Conservation (phyloP, 92 coral and sea anemone species). For the Siderastrea radians region DNA sequence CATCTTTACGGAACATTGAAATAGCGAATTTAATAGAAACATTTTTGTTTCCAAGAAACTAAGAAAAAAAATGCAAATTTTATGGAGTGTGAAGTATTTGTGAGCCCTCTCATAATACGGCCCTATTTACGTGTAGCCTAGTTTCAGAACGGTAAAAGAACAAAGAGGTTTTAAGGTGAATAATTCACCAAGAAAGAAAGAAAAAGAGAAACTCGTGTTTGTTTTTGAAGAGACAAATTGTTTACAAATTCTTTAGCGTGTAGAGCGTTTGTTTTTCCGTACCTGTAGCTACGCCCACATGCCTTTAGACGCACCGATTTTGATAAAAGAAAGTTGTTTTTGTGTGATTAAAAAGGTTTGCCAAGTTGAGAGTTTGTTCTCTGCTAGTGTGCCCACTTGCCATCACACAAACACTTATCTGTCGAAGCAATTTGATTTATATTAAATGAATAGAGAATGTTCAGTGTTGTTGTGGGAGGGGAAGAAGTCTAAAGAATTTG, state of each 20-base stretch:
- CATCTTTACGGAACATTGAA: too few species aligned
- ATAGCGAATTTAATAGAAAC: too few species aligned
- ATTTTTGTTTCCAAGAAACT: too few species aligned
- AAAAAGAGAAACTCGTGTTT: neutral
- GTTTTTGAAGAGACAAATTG: neutral
- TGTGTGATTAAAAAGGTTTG: neutral
- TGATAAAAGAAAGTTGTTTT: neutral
- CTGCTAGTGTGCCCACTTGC: neutral
- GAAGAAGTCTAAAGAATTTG: neutral
- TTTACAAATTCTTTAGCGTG: neutral
- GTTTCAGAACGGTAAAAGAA: too few species aligned
- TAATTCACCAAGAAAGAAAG: too few species aligned
- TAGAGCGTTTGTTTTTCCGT: neutral
- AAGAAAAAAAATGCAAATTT: too few species aligned
- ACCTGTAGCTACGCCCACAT: neutral
- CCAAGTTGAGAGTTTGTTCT: neutral
- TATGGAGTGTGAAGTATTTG: too few species aligned
- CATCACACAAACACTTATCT: neutral
- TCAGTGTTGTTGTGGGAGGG: slow-evolving; percentile 1
- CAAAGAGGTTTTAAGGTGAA: too few species aligned
- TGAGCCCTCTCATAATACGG: too few species aligned
- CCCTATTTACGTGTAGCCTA: too few species aligned
- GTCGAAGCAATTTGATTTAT: neutral
- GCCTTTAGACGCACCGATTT: neutral
- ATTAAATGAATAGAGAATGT: neutral